Base-by-base conservation (phyloP, 1,140 invertebrate species). In the Plodia interpunctella region DNA sequence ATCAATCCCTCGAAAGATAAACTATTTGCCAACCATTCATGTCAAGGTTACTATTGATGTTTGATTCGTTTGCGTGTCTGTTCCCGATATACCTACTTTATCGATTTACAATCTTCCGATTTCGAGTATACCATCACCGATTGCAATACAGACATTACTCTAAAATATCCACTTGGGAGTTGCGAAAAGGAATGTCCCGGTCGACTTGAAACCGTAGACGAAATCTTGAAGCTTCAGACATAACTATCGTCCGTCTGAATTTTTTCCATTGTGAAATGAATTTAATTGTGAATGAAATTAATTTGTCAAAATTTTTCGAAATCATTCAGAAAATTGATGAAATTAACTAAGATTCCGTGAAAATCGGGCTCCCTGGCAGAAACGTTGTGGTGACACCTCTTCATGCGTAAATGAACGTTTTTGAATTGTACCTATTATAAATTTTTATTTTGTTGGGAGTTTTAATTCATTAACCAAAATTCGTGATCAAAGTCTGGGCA, bases 11-110 rank as follows among this genome's bases (percentile, higher is more conserved):
- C 15, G 38, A 44, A 5, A 15, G 38, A 17, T 44, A 44, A 3
- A 44, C 10, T 19, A 9, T 19, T 20, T 19, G 51, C 19, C 51
- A 53, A 49, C n/a, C 50, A 63, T 58, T 15, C 49, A 19, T 62
- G 65, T 71, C 68, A 71, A 71, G 68, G 68, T 61, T 55, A 4
- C 17, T 9, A 0, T 55, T 49, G 54, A 58, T 55, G 52, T 59
- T 60, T 60, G 63, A 66, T 62, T 63, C 59, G 65, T 30, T 68
- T 56, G 65, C 62, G 60, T 71, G 60, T 60, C 55, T 63, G 55
- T 64, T 62, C 58, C 49, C 59, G 57, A 67, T 62, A 57, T 67
- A 67, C 49, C n/a, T 21, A n/a, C 18, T 18, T 56, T 56, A 62
- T 62, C 55, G 57, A 59, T 62, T 57, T 55, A 63, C 52, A 17